Evolutionary conservation across 2,888 invertebrate genomes (phyloP), one percentile per base, ranked within the genome.

Genomic region (Philaethria dido): DNA sequence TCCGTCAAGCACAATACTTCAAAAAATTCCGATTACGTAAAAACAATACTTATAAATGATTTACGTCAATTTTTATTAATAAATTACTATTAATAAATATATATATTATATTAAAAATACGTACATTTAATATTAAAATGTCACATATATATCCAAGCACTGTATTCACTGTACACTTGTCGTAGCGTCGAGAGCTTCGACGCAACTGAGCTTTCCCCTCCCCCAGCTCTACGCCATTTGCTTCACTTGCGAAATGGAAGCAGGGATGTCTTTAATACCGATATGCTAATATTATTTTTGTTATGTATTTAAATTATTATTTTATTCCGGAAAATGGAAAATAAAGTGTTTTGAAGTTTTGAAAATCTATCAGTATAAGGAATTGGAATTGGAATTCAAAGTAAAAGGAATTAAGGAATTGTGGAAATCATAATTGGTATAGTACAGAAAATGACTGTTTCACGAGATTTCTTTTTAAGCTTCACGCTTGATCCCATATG

Each of bases 121-220:
- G 29, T 52, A 52, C 52, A 29, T 29, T 52, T 29, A 9, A 5
- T 22, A 39, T 9, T 22, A 20, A n/a, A 42, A 14, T 5, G 5
- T 20, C 20, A 57, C 57, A 57, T 42, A 16, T 16, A 52, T 29
- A 52, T 29, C 16, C 52, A 29, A 14, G 14, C 39, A 57, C 39
- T 2, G 2, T 14, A 14, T 2, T n/a, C 8, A 42, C 36, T 64
- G 29, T 44, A 60, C 22, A 67, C 84, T 79, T 77, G 62, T 64
- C 74, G 60, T 48, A 68, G 61, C 64, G n/a, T n/a, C n/a, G 64
- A 70, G 69, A 70, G 74, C 73, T 74, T 71, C 69, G 71, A 66
- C 74, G 71, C 72, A 63, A 87, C 87, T 87, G 80, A 82, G 77
- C 77, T 77, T 78, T 64, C 68, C 62, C 69, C 73, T 67, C 80